Percentiles rank a stretch among this genome's conserved stretches.
phyloP scores from a whole-genome alignment of 2,888 invertebrate genomes.

The Sesamia inferens region DNA sequence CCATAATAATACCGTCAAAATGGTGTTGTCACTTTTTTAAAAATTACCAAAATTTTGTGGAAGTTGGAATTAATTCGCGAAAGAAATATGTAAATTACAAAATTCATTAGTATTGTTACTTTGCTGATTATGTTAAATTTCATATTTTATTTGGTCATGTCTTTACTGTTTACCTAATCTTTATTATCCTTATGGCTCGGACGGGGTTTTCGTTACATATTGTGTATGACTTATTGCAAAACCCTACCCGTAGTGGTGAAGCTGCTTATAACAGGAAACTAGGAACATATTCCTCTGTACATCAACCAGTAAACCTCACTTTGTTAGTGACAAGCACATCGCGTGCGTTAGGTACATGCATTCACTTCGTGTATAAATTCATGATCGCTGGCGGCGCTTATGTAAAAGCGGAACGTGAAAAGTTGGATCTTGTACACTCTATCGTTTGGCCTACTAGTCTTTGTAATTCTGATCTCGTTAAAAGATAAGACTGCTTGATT shows the following conservation, averaged over 20 bases:
- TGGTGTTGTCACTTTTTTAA: too few relatives aligned
- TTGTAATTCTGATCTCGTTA: neutral
- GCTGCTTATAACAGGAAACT: neutral
- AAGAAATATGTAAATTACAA: too few relatives aligned
- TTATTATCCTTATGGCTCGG: too few relatives aligned
- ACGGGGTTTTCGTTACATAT: too few relatives aligned
- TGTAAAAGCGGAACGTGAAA: neutral
- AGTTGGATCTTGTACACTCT: constrained; percentile 6
- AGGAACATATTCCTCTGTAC: neutral
- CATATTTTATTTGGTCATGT: too few relatives aligned
- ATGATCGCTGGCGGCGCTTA: constrained; percentile 29
- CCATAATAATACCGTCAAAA: too few relatives aligned
- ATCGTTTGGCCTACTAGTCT: neutral
- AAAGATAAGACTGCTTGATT: neutral
- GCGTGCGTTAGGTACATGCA: constrained; percentile 15
- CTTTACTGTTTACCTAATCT: too few relatives aligned
- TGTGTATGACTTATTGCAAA: neutral
- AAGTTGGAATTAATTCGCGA: too few relatives aligned
- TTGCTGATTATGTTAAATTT: too few relatives aligned
- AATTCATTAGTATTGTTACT: too few relatives aligned
- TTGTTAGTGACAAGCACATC: neutral
- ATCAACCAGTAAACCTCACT: constrained; percentile 7
- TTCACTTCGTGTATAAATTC: constrained; percentile 39
- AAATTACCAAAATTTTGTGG: too few relatives aligned
- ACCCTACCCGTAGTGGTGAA: neutral